Percentiles rank a stretch among this genome's conserved stretches.
Conservation (phyloP, 2,113 vertebrate genomes). For the Noctilio leporinus region DNA sequence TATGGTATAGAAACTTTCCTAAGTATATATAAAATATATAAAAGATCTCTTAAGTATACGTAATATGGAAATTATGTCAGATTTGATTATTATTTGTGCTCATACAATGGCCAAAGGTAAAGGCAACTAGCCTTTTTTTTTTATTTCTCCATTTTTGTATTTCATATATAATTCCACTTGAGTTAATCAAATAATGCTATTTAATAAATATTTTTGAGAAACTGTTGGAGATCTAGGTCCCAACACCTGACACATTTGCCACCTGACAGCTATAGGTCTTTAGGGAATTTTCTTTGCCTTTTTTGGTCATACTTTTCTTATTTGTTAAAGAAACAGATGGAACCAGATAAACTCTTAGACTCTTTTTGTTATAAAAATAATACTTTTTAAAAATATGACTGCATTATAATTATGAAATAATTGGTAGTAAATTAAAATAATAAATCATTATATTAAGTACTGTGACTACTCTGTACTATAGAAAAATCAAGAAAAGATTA, state of each 20-base stretch:
- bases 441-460: not conserved
- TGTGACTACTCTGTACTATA: not conserved
- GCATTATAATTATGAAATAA: not conserved
- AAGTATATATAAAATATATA: not conserved
- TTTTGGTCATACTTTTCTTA: not conserved
- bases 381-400: not conserved
- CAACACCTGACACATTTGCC: not conserved
- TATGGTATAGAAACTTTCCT: not conserved
- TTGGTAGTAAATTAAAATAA: not conserved
- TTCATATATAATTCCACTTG: not conserved
- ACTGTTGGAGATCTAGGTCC: not conserved
- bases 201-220: not conserved
- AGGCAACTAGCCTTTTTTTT: not conserved
- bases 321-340: not conserved
- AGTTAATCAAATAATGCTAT: not conserved
- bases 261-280: not conserved
- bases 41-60: not conserved
- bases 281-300: not conserved
- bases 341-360: not conserved
- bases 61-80: not conserved
- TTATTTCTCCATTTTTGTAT: not conserved
- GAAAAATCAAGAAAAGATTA: not conserved
- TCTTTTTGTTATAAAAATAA: not conserved
- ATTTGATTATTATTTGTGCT: not conserved
- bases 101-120: not conserved